Evolutionary conservation across 2,797 vertebrate genomes (phyloP).

Genomic region (Octomys mimax): DNA sequence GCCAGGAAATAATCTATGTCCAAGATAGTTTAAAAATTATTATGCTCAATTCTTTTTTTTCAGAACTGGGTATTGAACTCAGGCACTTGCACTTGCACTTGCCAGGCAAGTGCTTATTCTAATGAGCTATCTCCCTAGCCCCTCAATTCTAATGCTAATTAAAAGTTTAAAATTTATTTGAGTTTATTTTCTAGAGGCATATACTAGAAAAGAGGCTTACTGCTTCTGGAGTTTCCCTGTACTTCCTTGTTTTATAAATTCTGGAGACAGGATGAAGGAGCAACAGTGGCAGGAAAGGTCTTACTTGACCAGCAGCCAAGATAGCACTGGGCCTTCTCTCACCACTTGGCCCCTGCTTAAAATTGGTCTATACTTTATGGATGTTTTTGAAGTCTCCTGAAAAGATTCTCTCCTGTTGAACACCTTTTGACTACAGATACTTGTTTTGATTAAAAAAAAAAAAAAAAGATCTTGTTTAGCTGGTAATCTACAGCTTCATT

Average conservation of each 20-base stretch:
- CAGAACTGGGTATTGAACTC: no score
- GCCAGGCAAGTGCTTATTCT: no score
- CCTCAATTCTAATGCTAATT: not conserved
- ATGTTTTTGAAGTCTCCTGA: not conserved
- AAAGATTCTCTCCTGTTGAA: not conserved
- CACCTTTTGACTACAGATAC: not conserved
- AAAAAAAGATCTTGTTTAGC: not conserved
- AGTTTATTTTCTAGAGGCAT: not conserved
- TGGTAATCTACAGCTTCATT: not conserved
- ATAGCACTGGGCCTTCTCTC: no score
- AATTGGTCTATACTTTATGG: not conserved
- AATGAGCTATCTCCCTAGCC: no score
- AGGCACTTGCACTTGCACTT: no score
- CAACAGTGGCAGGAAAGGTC: not conserved
- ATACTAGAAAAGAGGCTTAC: not conserved
- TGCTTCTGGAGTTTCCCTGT: not conserved
- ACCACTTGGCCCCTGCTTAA: not conserved
- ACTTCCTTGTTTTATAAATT: not conserved
- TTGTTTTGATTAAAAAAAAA: not conserved
- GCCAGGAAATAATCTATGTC: not conserved
- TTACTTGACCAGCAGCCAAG: not conserved
- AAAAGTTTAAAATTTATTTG: constrained; percentile 6
- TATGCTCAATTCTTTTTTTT: not conserved
- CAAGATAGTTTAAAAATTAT: not conserved
- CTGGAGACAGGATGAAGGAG: not conserved